These are phyloP conservation scores for Xestobium rufovillosum DNA, from an alignment of 2,888 invertebrate genomes.

Conservation along the genomic window DNA sequence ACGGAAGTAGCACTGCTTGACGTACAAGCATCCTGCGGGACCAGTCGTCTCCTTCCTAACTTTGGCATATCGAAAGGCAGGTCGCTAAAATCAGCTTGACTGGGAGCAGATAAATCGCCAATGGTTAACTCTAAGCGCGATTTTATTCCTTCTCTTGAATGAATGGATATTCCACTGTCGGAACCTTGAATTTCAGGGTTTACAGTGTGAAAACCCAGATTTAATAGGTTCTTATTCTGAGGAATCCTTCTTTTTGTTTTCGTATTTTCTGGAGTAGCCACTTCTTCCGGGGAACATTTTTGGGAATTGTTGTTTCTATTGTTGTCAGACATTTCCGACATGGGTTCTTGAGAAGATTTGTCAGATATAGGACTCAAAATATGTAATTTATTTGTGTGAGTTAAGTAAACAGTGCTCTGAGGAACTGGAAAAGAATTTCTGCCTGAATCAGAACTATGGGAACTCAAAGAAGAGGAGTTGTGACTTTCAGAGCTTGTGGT, in stretches of 20 bases:
- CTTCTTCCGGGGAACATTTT: constrained; percentile 67
- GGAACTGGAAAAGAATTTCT: constrained; percentile 54
- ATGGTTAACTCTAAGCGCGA: constrained; percentile 43
- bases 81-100: constrained; percentile 64
- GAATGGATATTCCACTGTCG: constrained; percentile 82
- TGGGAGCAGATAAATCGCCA: constrained; percentile 42
- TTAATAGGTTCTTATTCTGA: constrained; percentile 70
- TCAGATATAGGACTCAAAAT: constrained; percentile 85
- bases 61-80: constrained; percentile 89
- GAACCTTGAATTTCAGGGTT: constrained; percentile 77
- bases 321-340: constrained; percentile 74
- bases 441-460: constrained; percentile 77
- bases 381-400: constrained; percentile 68
- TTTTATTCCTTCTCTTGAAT: constrained; percentile 71
- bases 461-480: constrained; percentile 76
- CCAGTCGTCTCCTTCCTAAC: constrained; percentile 58
- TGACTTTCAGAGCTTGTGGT: constrained; percentile 79
- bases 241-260: constrained; percentile 60
- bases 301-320: constrained; percentile 72
- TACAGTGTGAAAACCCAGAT: constrained; percentile 57
- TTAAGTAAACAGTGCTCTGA: constrained; percentile 59
- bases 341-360: constrained; percentile 82
- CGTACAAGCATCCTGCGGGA: constrained; percentile 62
- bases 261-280: constrained; percentile 43
- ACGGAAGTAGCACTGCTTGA: constrained; percentile 66